Evolutionary conservation across 2,797 vertebrate species (phyloP), one percentile per base, ranked within the genome.

Genomic region (Aselliscus stoliczkanus): DNA sequence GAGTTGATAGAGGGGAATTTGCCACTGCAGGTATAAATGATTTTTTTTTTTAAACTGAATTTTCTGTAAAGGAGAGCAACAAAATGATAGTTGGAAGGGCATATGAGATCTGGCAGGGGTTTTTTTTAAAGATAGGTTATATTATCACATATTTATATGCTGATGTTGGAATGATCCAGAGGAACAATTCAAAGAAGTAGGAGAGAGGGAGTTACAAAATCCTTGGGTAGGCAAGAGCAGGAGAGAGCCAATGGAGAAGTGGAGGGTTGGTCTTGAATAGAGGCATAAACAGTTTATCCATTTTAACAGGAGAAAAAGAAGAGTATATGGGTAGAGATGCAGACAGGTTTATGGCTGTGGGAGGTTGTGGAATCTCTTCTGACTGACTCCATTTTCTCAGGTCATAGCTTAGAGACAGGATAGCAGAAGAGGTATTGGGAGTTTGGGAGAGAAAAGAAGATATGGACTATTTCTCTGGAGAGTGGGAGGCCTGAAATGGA

Each of bases 381-480:
- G 65, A 50, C 27, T 82, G 80, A 25, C 47, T 95, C 54, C 18
- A 11, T 75, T 95, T 73, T 88, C 39, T 88, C 44, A 82, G 11
- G 15, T 34, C 31, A 60, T n/a, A 75, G 23, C 11, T 69, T 37
- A 91, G 44, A 88, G 80, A 80, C 65, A 86, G 54, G 34, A 42
- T 64, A 72, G 34, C 50, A 75, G 87, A 72, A 90, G 62, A 52
- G 17, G 13, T 86, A 18, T 44, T 67, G n/a, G 60, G 87, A 20
- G 15, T 85, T 79, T 58, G 58, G 73, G 67, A 64, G 65, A 77
- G 56, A 64, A 96, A 76, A 94, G n/a, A 86, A 84, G 60, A 84
- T 29, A 67, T 2, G 5, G 70, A 70, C n/a, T 69, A 39, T 47
- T 92, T 13, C 23, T 90, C 75, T 62, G 54, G 42, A 60, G 39